phyloP scores from a whole-genome alignment of 2,888 invertebrate species.

The Leucophenga montana region DNA sequence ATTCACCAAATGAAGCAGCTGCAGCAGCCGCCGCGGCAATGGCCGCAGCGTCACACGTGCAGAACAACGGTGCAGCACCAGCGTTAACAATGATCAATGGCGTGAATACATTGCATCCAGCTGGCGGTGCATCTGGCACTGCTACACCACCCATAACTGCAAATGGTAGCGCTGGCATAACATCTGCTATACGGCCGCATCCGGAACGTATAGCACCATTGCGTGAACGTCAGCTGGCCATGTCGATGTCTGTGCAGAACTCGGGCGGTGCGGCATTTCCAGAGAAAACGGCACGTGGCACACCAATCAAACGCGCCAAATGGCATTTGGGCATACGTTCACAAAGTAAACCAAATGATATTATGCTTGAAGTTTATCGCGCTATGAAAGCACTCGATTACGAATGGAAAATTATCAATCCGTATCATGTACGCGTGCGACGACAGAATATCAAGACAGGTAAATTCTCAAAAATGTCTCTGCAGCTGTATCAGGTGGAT shows the following conservation, averaged over 20 bases:
- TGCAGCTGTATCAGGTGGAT: slow-evolving; percentile 99
- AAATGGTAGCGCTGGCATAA: slow-evolving; percentile 13
- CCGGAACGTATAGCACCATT: slow-evolving; percentile 92
- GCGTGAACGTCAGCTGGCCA: slow-evolving; percentile 75
- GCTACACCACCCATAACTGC: slow-evolving; percentile 57
- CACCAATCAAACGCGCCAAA: slow-evolving; percentile 93
- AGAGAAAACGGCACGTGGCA: slow-evolving; percentile 75
- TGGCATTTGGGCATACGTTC: slow-evolving; percentile 99
- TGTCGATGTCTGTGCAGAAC: slow-evolving; percentile 63
- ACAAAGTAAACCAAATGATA: slow-evolving; percentile 99
- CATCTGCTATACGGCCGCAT: slow-evolving; percentile 80
- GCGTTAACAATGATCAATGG: too few species aligned
- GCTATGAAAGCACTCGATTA: slow-evolving; percentile 99
- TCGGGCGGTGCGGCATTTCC: slow-evolving; percentile 67
- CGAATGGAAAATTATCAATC: slow-evolving; percentile 99
- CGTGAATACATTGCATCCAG: too few species aligned
- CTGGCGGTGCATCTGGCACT: slow-evolving; percentile 51
- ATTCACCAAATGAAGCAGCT: slow-evolving; percentile 71
- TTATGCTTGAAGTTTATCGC: slow-evolving; percentile 99
- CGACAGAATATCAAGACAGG: slow-evolving; percentile 88
- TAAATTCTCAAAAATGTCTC: slow-evolving; percentile 95
- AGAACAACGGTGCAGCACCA: too few species aligned
- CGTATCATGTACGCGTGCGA: slow-evolving; percentile 96
- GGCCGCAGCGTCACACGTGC: slow-evolving; percentile 26
- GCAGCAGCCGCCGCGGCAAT: slow-evolving; percentile 46